Base-by-base conservation (phyloP, 2,797 vertebrate genomes). In the Triplophysa bombifrons region DNA sequence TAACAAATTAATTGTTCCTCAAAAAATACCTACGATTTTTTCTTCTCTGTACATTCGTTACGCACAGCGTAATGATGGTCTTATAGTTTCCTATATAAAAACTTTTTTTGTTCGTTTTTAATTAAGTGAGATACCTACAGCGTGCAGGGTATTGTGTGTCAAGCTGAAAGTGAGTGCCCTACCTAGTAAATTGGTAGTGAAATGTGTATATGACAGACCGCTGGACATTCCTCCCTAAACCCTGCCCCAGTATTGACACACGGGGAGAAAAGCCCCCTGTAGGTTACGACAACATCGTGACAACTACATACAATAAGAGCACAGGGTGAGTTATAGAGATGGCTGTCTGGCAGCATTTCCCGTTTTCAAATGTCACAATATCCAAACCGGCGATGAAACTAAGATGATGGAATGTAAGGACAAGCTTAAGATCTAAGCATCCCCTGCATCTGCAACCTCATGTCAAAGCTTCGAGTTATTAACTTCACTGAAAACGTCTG, bases 21-120 rank as follows among this genome's bases (percentile, higher is more conserved):
- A 96, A 98, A 99, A 98, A 99, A 99, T 98, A 98, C 95, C 97
- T 98, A 99, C 93, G 94, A 97, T 95, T 97, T 90, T 96, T 95
- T 96, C 91, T 95, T 93, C 91, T 95, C 96, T 99, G 97, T 98
- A 99, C 97, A 99, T 96, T 98, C 96, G 93, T 97, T 98, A 99
- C 97, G 98, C 97, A 97, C 97, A 99, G 98, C 98, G 97, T 97
- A 98, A 98, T 93, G 97, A 98, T 98, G 97, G 97, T 99, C 97
- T 97, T 96, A 97, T 94, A 96, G 95, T 98, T 95, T 96, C 95
- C 95, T 96, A 96, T 96, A 96, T 96, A 96, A 96, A 96, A 87
- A 93, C 93, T 94, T 93, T 92, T 82, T 87, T 90, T 86, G 76
- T 74, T 89, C 87, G 85, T 86, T 90, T 87, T 86, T 72, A 93